These are phyloP conservation scores for Helicoverpa armigera DNA, from an alignment of 1,140 invertebrate genomes.

Conservation along the genomic window DNA sequence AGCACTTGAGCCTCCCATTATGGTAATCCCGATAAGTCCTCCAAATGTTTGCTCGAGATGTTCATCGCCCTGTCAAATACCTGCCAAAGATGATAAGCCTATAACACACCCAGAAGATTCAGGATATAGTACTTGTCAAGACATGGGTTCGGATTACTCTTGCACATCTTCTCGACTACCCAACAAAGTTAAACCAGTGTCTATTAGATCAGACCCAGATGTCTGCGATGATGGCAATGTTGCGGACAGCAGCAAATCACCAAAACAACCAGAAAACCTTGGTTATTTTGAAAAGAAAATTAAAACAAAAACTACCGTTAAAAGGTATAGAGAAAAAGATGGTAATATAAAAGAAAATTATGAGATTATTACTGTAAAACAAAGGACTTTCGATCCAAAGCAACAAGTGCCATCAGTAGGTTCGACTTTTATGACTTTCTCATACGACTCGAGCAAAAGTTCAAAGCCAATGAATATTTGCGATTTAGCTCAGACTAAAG, in stretches of 20 bases:
- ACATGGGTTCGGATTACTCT: no score
- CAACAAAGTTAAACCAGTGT: no score
- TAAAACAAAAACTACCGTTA: constrained; percentile 62
- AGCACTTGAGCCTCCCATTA: no score
- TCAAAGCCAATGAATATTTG: constrained; percentile 33
- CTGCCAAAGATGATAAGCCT: no score
- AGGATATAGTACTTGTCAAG: no score
- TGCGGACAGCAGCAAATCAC: no score
- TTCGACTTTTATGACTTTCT: not conserved
- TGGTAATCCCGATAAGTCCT: no score
- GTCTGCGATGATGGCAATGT: not conserved
- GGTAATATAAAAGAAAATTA: constrained; percentile 65
- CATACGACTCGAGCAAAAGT: constrained; percentile 47
- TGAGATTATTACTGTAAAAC: constrained; percentile 60
- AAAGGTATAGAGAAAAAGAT: constrained; percentile 59
- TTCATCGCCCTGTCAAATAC: no score
- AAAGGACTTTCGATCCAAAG: constrained; percentile 60
- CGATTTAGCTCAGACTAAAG: not conserved
- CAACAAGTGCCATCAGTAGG: not conserved
- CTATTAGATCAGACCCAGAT: not conserved
- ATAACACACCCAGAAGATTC: no score
- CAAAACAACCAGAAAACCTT: not conserved
- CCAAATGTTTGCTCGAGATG: no score
- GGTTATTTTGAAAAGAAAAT: constrained; percentile 64
- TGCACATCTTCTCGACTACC: no score